These are phyloP conservation scores for Misgurnus mizolepis DNA, from an alignment of 2,113 vertebrate species.

Conservation along the genomic window DNA sequence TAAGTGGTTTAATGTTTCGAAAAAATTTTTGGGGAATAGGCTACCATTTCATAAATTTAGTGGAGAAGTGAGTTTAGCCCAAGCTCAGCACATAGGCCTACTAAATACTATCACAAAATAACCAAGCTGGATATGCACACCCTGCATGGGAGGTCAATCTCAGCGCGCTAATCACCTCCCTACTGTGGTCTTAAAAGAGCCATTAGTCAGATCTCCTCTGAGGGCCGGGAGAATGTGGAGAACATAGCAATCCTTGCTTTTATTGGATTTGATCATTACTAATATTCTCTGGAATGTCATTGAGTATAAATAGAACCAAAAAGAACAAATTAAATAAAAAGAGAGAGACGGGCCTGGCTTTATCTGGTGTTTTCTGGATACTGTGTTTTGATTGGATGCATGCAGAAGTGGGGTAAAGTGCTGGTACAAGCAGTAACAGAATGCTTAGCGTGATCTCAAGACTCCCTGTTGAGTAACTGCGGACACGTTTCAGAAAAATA, in stretches of 20 bases:
- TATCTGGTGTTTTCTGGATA: conserved; percentile 50
- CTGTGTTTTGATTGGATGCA: conserved; percentile 63
- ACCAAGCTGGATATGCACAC: neutral
- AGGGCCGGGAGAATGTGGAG: conserved; percentile 15
- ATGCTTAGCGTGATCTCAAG: conserved; percentile 45
- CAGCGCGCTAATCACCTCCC: conserved; percentile 29
- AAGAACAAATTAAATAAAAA: conserved; percentile 13
- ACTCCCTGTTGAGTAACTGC: conserved; percentile 44
- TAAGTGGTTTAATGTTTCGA: too few relatives aligned
- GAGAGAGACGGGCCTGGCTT: conserved; percentile 46
- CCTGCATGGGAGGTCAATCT: conserved; percentile 26
- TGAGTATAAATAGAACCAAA: conserved; percentile 50
- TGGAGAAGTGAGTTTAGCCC: too few relatives aligned
- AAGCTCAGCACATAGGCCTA: too few relatives aligned
- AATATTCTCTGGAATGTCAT: conserved; percentile 56
- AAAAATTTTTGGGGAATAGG: too few relatives aligned
- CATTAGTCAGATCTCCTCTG: conserved; percentile 24
- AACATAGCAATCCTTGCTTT: conserved; percentile 49
- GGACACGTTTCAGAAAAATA: conserved; percentile 39
- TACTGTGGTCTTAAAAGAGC: conserved; percentile 24
- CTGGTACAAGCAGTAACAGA: conserved; percentile 37
- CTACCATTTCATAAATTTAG: too few relatives aligned
- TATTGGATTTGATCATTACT: conserved; percentile 56
- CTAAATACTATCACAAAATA: too few relatives aligned
- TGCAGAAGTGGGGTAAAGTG: conserved; percentile 29